Conservation (phyloP, 2,113 vertebrate genomes). For the Grammomys surdaster region DNA sequence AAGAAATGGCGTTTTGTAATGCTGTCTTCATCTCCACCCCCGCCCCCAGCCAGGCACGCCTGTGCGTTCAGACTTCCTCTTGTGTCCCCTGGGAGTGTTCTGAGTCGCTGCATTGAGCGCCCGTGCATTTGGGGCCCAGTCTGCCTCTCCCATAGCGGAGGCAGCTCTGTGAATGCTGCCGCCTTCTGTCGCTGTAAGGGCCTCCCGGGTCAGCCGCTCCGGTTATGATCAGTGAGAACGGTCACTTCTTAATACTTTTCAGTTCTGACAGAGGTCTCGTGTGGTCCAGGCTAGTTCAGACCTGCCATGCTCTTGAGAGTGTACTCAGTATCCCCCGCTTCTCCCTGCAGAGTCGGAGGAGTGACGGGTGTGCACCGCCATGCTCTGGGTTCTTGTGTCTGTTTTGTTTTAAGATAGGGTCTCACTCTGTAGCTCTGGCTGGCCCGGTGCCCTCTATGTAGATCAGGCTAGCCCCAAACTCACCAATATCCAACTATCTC, state of each 20-base stretch:
- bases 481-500: background rate
- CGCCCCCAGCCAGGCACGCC: background rate
- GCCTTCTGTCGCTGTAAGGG: background rate
- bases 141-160: background rate
- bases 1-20: background rate
- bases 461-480: background rate
- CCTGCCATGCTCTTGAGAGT: too few relatives aligned
- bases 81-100: background rate
- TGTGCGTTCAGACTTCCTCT: background rate
- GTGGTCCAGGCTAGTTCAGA: background rate
- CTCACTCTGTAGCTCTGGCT: background rate
- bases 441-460: background rate
- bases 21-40: background rate
- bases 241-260: background rate
- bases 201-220: conserved; percentile 33
- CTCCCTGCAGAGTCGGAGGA: background rate
- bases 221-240: conserved; percentile 1
- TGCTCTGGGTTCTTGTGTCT: background rate
- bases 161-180: conserved; percentile 19
- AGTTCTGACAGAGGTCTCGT: background rate
- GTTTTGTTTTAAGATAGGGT: background rate
- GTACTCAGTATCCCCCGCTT: too few relatives aligned
- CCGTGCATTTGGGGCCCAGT: background rate
- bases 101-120: background rate
- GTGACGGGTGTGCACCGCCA: too few relatives aligned